Evolutionary conservation across 2,113 vertebrate species (phyloP), one percentile per base, ranked within the genome.

Genomic region (Pseudorhombus dupliciocellatus): DNA sequence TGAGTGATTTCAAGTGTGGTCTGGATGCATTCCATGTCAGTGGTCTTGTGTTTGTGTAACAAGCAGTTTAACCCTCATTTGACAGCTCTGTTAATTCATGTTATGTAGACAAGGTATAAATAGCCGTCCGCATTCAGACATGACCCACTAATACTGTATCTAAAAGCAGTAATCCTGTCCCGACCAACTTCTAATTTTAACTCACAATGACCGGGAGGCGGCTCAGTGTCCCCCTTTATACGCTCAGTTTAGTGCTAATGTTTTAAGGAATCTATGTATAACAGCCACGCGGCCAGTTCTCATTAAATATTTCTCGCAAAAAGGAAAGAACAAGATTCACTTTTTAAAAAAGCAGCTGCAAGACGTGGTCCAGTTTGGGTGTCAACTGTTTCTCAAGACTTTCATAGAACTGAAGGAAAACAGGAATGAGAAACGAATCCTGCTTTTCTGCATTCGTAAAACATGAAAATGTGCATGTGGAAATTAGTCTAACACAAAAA

Each of bases 81-180:
- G 21, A 48, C 21, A 53, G 14, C 14, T 54, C 5, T 42, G 18
- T 75, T 56, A 50, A 7, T 52, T 57, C 22, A 31, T 69, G 44
- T 50, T 53, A 5, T 50, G 28, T 11, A 15, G 25, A 54, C 14
- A 4, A 31, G 28, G 25, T 63, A 52, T 52, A 69, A 83, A 82
- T 66, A 82, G 66, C 30, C 0, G 5, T 55, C 65, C 57, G 14
- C 20, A 26, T 56, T 55, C 44, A 60, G 46, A 66, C 68, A 44
- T 67, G 60, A 73, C 79, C 50, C 53, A 75, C 54, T 84, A 77
- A 86, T 68, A 75, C 79, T 16, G 58, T 64, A 30, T 75, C 83
- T 90, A 79, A 88, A 84, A 85, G 20, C 46, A 54, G 20, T 90
- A 92, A 91, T 90, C 89, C 58, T 56, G 15, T 20, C 60, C 61